Percentiles rank a stretch among this genome's conserved stretches.
Conservation (phyloP, 2,888 invertebrate species). For the Clivina fossor region DNA sequence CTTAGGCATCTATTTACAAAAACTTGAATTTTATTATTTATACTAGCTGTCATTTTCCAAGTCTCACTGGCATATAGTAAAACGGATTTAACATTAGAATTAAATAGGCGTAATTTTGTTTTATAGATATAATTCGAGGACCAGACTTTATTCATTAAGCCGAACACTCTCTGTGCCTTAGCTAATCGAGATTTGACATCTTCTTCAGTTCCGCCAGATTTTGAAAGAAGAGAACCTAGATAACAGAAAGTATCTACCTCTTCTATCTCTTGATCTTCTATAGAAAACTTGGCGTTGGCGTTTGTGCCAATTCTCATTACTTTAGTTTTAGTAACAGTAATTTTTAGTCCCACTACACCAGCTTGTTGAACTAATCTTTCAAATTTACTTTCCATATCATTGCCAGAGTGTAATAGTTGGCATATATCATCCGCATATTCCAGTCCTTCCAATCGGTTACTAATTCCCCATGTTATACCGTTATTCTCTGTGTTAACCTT, state of each 20-base stretch:
- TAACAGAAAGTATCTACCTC: neutral
- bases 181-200: neutral
- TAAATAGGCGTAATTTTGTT: slow-evolving; percentile 1
- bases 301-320: slow-evolving; percentile 1
- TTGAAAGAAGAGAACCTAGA: neutral
- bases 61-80: neutral
- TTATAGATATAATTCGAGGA: neutral
- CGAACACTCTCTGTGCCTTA: neutral
- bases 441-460: neutral
- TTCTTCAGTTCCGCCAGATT: neutral
- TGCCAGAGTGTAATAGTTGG: neutral
- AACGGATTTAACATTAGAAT: neutral
- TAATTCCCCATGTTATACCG: neutral
- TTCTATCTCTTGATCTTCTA: slow-evolving; percentile 1
- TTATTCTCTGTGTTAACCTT: neutral
- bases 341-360: neutral
- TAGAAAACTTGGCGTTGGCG: neutral
- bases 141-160: neutral
- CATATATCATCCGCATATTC: slow-evolving; percentile 3
- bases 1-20: slow-evolving; percentile 9
- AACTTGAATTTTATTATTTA: neutral
- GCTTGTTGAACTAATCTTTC: neutral
- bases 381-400: neutral
- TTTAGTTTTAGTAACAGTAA: neutral
- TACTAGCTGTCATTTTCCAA: too few relatives aligned